Conservation (phyloP, 2,888 invertebrate species). For the Alcis repandata region DNA sequence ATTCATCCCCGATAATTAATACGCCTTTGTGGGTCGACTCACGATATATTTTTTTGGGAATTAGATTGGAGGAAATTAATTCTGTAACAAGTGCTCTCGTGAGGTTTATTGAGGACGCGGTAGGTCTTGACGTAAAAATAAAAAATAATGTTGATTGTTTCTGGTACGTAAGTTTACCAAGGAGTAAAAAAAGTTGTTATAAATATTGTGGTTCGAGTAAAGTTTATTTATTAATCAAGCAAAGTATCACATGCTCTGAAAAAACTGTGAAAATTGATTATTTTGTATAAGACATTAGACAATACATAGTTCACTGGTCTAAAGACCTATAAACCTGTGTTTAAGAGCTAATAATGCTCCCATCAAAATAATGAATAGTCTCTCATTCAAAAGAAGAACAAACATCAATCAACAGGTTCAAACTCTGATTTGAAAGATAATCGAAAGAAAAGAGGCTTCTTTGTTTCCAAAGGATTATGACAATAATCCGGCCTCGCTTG, state of each 20-base stretch:
- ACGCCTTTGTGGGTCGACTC: conserved; percentile 20
- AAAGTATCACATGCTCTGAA: too few species aligned
- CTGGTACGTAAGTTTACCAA: too few species aligned
- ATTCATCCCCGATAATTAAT: conserved; percentile 31
- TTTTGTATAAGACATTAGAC: neutral
- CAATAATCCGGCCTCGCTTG: conserved; percentile 35
- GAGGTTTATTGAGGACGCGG: conserved; percentile 14
- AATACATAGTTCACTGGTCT: neutral
- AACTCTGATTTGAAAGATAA: conserved; percentile 1
- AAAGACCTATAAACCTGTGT: too few species aligned
- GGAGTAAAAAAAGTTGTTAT: too few species aligned
- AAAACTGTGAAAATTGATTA: too few species aligned
- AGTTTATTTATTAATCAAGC: too few species aligned
- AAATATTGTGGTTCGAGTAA: too few species aligned
- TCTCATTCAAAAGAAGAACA: neutral
- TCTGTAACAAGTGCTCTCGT: conserved; percentile 13
- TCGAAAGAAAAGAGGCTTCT: conserved; percentile 11
- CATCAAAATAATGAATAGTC: neutral
- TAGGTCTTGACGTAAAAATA: neutral
- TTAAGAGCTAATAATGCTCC: too few species aligned
- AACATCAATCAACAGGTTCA: conserved; percentile 13
- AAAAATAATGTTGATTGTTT: too few species aligned
- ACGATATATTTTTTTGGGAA: conserved; percentile 21
- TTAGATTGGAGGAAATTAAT: conserved; percentile 17
- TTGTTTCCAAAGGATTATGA: conserved; percentile 29